A percentile compares a stretch with the other conserved stretches of the same genome.
Conservation (phyloP, 2,113 vertebrate species). For the Cygnus atratus region DNA sequence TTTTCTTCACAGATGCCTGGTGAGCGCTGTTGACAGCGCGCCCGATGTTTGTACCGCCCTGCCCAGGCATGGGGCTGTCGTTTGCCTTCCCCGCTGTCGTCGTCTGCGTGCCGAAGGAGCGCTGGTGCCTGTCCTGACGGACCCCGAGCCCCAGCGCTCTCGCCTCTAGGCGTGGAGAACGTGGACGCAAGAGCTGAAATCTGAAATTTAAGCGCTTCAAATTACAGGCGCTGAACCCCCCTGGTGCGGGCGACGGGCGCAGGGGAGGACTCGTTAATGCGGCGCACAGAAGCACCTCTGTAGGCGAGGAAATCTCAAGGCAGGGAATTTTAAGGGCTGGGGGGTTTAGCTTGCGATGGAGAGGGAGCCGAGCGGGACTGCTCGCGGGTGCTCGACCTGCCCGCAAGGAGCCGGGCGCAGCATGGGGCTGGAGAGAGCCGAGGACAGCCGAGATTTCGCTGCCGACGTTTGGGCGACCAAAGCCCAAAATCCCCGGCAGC, state of each 20-base stretch:
- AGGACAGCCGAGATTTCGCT: fast-evolving
- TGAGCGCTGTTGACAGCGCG: not conserved
- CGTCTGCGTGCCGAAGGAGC: fast-evolving
- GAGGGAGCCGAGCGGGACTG: fast-evolving
- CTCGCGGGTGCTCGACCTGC: fast-evolving
- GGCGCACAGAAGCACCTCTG: not conserved
- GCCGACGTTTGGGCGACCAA: not conserved
- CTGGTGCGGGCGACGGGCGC: not conserved
- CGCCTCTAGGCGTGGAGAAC: fast-evolving
- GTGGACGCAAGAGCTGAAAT: not conserved
- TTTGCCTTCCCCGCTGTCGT: not conserved
- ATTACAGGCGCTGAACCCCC: too few relatives aligned
- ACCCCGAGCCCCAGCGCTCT: fast-evolving
- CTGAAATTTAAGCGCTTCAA: too few relatives aligned
- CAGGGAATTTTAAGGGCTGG: fast-evolving
- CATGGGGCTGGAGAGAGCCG: not conserved
- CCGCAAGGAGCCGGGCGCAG: fast-evolving
- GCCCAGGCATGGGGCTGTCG: fast-evolving
- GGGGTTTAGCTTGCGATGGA: not conserved
- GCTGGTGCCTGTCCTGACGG: fast-evolving
- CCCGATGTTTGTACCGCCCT: not conserved
- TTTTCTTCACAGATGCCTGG: not conserved
- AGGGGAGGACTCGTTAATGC: not conserved
- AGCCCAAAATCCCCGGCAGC: not conserved
- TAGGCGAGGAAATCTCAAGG: not conserved